Evolutionary conservation across 1,140 invertebrate genomes (phyloP), one percentile per base, ranked within the genome.

Genomic region (Physella acuta): DNA sequence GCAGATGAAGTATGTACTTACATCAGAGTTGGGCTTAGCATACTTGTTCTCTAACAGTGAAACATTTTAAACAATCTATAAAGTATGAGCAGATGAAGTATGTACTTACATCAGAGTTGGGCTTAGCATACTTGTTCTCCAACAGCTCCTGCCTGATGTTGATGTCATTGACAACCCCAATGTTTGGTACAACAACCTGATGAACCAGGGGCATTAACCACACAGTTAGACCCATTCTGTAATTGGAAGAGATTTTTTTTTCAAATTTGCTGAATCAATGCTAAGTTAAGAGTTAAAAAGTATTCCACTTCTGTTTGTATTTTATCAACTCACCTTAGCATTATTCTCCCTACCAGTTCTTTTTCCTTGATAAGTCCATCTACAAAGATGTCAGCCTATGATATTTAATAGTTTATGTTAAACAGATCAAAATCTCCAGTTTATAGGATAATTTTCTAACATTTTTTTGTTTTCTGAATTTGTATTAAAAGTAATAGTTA

Each of bases 331-430:
- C 66, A 79, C 78, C 75, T 75, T 2, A 79, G 52, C 16, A 76
- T 71, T 56, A 79, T 75, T 28, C 67, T 71, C 5, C 76, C 78
- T 53, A 75, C 63, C 26, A 78, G 51, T 24, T 71, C 65, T 34
- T 71, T 75, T 36, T 31, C 71, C 1, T 58, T 49, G 11, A 78
- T 33, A n/a, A 71, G 62, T 0, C 68, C 30, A 59, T 74, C 36
- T 5, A 75, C 62, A 65, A 67, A 78, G 8, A 34, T 70, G 34
- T 53, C 73, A 4, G 75, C 75, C 75, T 77, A 71, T n/a, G 58
- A 56, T n/a, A n/a, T n/a, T n/a, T n/a, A n/a, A n/a, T n/a, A n/a
- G n/a, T n/a, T n/a, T n/a, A n/a, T n/a, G n/a, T n/a, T n/a, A n/a
- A n/a, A n/a, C n/a, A n/a, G n/a, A n/a, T n/a, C n/a, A n/a, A n/a